Evolutionary conservation across 2,113 vertebrate genomes (phyloP).

Genomic region (Pseudorasbora parva): DNA sequence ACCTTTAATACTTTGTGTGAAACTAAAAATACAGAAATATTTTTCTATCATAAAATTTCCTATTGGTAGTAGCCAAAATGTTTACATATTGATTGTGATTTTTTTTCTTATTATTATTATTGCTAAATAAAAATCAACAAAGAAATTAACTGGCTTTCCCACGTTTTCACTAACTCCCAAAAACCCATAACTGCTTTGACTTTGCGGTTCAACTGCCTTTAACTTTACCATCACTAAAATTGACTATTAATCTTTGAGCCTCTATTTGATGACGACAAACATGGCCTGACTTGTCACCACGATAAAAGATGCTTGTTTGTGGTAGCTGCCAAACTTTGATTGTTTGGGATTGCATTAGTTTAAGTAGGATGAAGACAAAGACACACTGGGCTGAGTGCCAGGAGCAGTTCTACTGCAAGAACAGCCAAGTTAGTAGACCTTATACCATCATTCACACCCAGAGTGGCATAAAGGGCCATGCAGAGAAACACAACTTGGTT

Average conservation of each 20-base stretch:
- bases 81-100: neutral
- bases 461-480: neutral
- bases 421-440: conserved; percentile 18
- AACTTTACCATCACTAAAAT: conserved; percentile 14
- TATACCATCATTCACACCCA: conserved; percentile 18
- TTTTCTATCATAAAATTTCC: neutral
- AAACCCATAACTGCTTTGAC: neutral
- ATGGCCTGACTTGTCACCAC: conserved; percentile 52
- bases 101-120: neutral
- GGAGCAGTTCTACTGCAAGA: conserved; percentile 16
- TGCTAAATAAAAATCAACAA: too few relatives aligned
- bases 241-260: conserved; percentile 47
- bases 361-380: conserved; percentile 37
- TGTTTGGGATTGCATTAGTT: conserved; percentile 59
- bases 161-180: neutral
- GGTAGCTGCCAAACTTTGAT: conserved; percentile 50
- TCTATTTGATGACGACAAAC: conserved; percentile 49
- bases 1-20: neutral
- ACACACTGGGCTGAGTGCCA: conserved; percentile 37
- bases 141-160: too few relatives aligned
- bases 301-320: conserved; percentile 44
- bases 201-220: neutral
- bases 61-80: too few relatives aligned
- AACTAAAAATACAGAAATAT: neutral
- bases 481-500: neutral